A percentile compares a stretch with the other conserved stretches of the same genome.
Conservation (phyloP, 2,888 invertebrate genomes). For the Xestia xanthographa region DNA sequence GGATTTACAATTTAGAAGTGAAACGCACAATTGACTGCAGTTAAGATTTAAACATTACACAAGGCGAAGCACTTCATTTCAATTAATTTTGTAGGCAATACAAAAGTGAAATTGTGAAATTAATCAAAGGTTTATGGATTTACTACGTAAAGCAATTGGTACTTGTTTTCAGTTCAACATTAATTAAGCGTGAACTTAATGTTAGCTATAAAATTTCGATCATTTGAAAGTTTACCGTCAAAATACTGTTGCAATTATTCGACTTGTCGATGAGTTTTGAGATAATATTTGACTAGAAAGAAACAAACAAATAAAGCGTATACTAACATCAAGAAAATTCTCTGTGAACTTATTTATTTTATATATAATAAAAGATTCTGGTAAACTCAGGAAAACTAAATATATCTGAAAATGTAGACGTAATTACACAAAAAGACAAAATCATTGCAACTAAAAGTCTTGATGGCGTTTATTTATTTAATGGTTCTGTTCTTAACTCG, state of each 20-base stretch:
- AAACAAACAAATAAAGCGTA: neutral
- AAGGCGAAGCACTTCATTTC: slow-evolving; percentile 14
- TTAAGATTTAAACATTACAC: slow-evolving; percentile 17
- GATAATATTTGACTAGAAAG: neutral
- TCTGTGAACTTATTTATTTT: neutral
- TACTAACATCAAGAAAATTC: too few relatives aligned
- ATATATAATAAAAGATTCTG: neutral
- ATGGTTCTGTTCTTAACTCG: slow-evolving; percentile 8
- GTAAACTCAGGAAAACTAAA: neutral
- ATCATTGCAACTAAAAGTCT: neutral
- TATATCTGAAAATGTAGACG: neutral
- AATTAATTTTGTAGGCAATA: slow-evolving; percentile 30
- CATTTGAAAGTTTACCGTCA: neutral
- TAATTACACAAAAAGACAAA: slow-evolving; percentile 7
- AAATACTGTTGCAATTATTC: neutral
- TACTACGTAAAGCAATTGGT: neutral
- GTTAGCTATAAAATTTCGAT: neutral
- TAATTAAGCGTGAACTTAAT: neutral
- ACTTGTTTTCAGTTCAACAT: neutral
- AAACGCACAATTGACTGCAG: slow-evolving; percentile 14
- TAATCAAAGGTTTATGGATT: slow-evolving; percentile 8
- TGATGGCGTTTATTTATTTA: slow-evolving; percentile 11
- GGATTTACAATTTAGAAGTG: neutral
- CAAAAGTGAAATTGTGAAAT: slow-evolving; percentile 28
- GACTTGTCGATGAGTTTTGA: neutral